Evolutionary conservation across 2,113 vertebrate species (phyloP), one percentile per base, ranked within the genome.

Genomic region (Mastomys coucha): DNA sequence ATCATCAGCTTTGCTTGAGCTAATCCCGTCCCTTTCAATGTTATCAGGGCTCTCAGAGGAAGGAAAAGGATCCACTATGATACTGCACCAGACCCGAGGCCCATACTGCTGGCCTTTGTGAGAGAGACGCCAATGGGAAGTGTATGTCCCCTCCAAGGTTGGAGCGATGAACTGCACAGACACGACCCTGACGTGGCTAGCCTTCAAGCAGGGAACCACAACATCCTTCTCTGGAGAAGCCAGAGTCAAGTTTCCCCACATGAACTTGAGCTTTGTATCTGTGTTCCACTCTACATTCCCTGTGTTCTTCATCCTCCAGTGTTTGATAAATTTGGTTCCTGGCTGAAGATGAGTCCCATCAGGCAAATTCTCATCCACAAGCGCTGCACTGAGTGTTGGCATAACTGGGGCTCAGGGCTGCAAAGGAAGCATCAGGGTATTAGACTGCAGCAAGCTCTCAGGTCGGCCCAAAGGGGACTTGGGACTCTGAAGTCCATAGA

Each of bases 341-440:
- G 99, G 99, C 97, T 99, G 99, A 97, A 99, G 98, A 95, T 98
- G 99, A 95, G 99, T 99, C 87, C 99, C 99, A 97, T 99, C 99
- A 92, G 99, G 99, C 98, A 99, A 98, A 98, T 99, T 99, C 99
- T 99, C 99, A 98, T 99, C 99, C 98, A 99, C 99, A 99, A 99
- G 99, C 77, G 99, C 99, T 39, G 99, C 99, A 95, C 99, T 99
- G 93, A 99, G 98, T 28, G 98, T 99, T 97, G 99, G 99, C 97
- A 99, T 99, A 98, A 99, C 98, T 94, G 99, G 98, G 98, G 99
- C 98, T 98, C 99, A 99, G 94, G 99, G 99, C 89, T 99, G 99
- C 98, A 98, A 98, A 81, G 99, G 99, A 98, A 98, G 99, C 99
- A 97, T 90, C 33, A 98, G 96, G n/a, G 97, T 88, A 39, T 91